phyloP scores from a whole-genome alignment of 2,797 vertebrate genomes.

The Gallinago solitaria region DNA sequence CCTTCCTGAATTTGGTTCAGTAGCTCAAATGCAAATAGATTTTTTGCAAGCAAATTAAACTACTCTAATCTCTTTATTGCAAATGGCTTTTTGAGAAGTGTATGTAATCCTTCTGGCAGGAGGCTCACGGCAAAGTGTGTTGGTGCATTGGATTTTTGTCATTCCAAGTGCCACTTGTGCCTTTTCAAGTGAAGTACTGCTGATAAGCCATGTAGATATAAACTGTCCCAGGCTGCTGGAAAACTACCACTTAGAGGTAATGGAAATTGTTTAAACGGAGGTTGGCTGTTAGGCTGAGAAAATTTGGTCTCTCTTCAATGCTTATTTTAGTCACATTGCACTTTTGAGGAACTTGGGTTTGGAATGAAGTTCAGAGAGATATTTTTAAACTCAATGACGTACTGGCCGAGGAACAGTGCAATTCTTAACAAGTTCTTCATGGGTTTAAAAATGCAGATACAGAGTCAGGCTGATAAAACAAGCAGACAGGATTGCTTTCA shows the following conservation, averaged over 20 bases:
- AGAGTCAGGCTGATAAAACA: neutral
- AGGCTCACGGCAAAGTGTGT: neutral
- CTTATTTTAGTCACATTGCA: neutral
- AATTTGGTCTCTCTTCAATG: neutral
- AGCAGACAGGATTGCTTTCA: neutral
- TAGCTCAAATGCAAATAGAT: neutral
- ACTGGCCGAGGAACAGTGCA: neutral
- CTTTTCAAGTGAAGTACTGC: constrained; percentile 12
- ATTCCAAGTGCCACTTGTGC: constrained; percentile 47
- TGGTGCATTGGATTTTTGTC: constrained; percentile 20
- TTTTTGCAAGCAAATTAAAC: neutral
- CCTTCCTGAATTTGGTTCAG: neutral
- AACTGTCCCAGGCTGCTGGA: neutral
- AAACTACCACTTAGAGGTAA: neutral
- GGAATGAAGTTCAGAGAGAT: neutral
- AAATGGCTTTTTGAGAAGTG: constrained; percentile 6
- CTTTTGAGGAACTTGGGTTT: neutral
- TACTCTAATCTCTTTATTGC: neutral
- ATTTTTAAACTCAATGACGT: neutral
- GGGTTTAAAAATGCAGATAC: neutral
- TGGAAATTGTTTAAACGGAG: neutral
- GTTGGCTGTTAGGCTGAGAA: neutral
- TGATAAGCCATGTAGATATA: neutral
- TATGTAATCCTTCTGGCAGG: neutral
- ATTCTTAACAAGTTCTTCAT: neutral